Percentiles rank a stretch among this genome's conserved stretches.
Evolutionary conservation across 2,797 vertebrate genomes (phyloP).

Genomic region (Protosalanx chinensis): DNA sequence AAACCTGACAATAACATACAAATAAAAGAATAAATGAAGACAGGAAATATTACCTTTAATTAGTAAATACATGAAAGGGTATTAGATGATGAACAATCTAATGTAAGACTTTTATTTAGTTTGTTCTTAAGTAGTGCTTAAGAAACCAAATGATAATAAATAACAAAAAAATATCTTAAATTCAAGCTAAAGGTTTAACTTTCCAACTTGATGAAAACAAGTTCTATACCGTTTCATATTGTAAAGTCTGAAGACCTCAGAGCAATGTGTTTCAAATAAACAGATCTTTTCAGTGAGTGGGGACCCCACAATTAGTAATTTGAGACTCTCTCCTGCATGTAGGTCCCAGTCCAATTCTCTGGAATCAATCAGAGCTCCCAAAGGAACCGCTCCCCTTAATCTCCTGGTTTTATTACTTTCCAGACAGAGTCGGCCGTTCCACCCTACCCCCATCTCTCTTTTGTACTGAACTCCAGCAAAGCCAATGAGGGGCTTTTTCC

Average conservation of each 20-base stretch:
- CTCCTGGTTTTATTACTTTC: slow-evolving; percentile 85
- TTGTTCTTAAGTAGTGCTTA: neutral
- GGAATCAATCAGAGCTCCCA: slow-evolving; percentile 81
- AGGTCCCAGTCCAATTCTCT: slow-evolving; percentile 76
- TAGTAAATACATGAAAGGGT: too few relatives aligned
- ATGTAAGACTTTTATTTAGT: too few relatives aligned
- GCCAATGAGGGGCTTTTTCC: slow-evolving; percentile 64
- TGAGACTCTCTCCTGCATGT: slow-evolving; percentile 71
- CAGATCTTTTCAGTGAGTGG: slow-evolving; percentile 70
- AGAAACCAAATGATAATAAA: slow-evolving; percentile 14
- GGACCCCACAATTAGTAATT: slow-evolving; percentile 79
- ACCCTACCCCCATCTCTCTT: slow-evolving; percentile 79
- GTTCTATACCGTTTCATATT: slow-evolving; percentile 28
- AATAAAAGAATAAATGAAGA: slow-evolving; percentile 46
- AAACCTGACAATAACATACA: slow-evolving; percentile 36
- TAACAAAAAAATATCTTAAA: slow-evolving; percentile 13
- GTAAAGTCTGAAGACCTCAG: slow-evolving; percentile 44
- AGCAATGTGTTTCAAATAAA: slow-evolving; percentile 73
- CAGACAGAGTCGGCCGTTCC: slow-evolving; percentile 75
- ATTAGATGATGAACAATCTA: too few relatives aligned
- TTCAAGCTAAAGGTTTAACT: slow-evolving; percentile 27
- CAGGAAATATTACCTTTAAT: neutral
- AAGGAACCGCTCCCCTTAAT: slow-evolving; percentile 79
- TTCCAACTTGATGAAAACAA: slow-evolving; percentile 48
- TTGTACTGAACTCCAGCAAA: slow-evolving; percentile 79